A percentile compares a stretch with the other conserved stretches of the same genome.
phyloP scores from a whole-genome alignment of 2,888 invertebrate genomes.

The Diaprepes abbreviatus region DNA sequence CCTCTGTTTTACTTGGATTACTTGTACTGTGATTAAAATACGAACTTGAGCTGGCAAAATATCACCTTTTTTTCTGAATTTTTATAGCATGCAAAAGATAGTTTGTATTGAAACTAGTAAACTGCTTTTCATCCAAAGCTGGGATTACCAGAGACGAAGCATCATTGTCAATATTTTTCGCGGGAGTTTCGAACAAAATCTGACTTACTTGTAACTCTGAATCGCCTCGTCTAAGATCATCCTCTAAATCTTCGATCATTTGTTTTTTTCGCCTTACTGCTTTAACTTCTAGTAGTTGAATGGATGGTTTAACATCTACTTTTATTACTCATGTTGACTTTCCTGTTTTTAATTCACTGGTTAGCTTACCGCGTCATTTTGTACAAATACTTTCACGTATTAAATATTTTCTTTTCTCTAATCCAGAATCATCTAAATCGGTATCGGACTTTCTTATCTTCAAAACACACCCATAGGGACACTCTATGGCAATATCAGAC shows the following conservation, averaged over 20 bases:
- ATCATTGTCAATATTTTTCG: constrained; percentile 14
- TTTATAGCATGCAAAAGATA: constrained; percentile 27
- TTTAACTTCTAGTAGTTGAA: constrained; percentile 5
- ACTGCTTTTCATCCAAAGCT: constrained; percentile 7
- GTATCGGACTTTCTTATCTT: constrained; percentile 33
- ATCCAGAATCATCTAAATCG: not conserved
- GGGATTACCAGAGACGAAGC: constrained; percentile 28
- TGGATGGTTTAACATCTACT: constrained; percentile 5
- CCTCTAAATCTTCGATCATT: constrained; percentile 27
- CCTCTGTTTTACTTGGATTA: constrained; percentile 29
- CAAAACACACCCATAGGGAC: constrained; percentile 18
- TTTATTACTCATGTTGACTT: constrained; percentile 3
- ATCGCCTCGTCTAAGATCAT: constrained; percentile 24
- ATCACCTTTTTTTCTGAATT: constrained; percentile 20
- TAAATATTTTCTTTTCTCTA: not conserved
- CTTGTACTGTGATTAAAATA: constrained; percentile 9
- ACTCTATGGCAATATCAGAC: constrained; percentile 27
- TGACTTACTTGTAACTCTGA: constrained; percentile 33
- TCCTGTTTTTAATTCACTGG: not conserved
- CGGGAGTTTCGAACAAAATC: constrained; percentile 25
- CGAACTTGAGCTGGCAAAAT: not conserved
- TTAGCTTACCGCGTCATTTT: not conserved
- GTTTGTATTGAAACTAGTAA: constrained; percentile 30
- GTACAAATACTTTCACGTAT: not conserved
- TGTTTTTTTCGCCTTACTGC: constrained; percentile 8